Base-by-base conservation (phyloP, 2,797 vertebrate species). In the Botia almorhae region DNA sequence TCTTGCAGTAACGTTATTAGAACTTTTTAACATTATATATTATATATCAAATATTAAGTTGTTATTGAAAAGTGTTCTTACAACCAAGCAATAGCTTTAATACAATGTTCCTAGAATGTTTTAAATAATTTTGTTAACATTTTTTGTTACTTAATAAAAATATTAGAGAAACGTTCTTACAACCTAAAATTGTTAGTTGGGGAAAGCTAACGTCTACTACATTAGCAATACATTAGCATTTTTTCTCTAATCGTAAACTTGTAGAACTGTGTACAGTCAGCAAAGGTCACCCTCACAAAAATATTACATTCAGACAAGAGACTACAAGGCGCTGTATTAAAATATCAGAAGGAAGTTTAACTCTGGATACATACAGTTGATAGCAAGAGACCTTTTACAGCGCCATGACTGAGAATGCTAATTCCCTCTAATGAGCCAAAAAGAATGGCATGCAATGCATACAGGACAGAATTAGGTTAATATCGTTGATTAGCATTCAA, bases 401-500 rank as follows among this genome's bases (percentile, higher is more conserved):
- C 64, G 68, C 56, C 80, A 76, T 48, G 14, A 16, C 23, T 84
- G 39, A 39, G 70, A 80, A 82, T 81, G 71, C 70, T 81, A 77
- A 81, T 71, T 53, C 29, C 17, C 29, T 17, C 55, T 80, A 81
- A 84, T 86, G 82, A 84, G 76, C 65, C 21, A 81, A 76, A 82
- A 69, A 78, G 63, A 50, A 82, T 72, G 82, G 82, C 86, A 77
- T 10, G 80, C 82, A 79, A 88, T 69, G 84, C 85, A 81, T 85
- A 76, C 76, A 5, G 74, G 73, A 84, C 83, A 85, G 87, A 90
- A 91, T 90, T 88, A 86, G 76, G 82, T 83, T 87, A 86, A 87
- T 85, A 87, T 84, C 55, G 67, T 60, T 83, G 78, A 91, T 93
- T 91, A 91, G 85, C 87, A 90, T 91, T 90, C 90, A 68, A 87